A percentile compares a stretch with the other conserved stretches of the same genome.
These are phyloP conservation scores for Romanogobio albipinnatus DNA, from an alignment of 2,113 vertebrate genomes.

Conservation along the genomic window DNA sequence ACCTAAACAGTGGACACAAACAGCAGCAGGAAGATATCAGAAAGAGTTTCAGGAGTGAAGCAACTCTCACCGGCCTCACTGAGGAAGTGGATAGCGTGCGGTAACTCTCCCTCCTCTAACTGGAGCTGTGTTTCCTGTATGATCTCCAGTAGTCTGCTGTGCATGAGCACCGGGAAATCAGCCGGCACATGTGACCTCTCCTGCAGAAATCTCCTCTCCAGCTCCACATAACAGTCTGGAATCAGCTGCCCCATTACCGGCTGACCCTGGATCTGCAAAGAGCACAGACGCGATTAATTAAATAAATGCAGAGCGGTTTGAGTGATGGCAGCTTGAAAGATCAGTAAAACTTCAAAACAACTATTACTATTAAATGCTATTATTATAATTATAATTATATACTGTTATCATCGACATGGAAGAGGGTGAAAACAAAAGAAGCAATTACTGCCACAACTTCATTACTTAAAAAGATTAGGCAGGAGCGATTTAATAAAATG, in stretches of 20 bases:
- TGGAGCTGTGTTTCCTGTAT: conserved; percentile 87
- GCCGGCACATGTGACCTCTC: conserved; percentile 79
- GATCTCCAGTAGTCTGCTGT: conserved; percentile 80
- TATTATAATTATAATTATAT: too few relatives aligned
- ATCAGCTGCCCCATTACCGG: conserved; percentile 94
- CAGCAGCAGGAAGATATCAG: not conserved
- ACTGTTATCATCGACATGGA: too few relatives aligned
- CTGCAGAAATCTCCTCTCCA: conserved; percentile 86
- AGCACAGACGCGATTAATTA: not conserved
- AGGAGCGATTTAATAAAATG: too few relatives aligned
- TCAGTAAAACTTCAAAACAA: too few relatives aligned
- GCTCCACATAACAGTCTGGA: conserved; percentile 93
- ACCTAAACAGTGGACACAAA: not conserved
- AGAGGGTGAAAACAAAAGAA: too few relatives aligned
- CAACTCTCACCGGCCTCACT: conserved; percentile 89
- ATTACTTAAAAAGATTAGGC: too few relatives aligned
- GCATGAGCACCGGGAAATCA: conserved; percentile 91
- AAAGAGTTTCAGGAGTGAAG: not conserved
- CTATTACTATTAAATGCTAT: too few relatives aligned
- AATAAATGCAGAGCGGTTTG: not conserved
- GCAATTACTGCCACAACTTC: too few relatives aligned
- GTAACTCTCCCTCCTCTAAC: conserved; percentile 90
- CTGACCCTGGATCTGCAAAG: conserved; percentile 87
- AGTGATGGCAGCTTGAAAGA: too few relatives aligned
- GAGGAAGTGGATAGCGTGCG: conserved; percentile 92